A percentile compares a stretch with the other conserved stretches of the same genome.
Evolutionary conservation across 2,797 vertebrate genomes (phyloP).

Genomic region (Anguilla marmorata): DNA sequence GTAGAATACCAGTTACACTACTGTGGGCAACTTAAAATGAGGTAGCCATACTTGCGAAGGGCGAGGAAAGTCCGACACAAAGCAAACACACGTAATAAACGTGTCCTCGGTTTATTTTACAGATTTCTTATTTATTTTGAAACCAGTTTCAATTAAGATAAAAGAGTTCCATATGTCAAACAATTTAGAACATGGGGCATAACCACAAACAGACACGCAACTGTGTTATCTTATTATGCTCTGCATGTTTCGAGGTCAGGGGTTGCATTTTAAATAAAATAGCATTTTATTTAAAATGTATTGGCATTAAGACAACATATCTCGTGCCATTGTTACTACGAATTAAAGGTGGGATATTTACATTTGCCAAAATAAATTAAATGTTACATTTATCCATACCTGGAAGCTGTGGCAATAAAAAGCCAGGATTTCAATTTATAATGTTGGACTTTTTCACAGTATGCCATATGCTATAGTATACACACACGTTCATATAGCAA

Average conservation of each 20-base stretch:
- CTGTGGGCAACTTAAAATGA: not conserved
- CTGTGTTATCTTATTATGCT: not conserved
- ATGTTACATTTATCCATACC: not conserved
- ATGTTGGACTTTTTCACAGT: not conserved
- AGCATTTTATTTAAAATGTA: not conserved
- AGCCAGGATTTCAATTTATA: not conserved
- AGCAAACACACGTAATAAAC: not conserved
- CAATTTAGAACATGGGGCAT: not conserved
- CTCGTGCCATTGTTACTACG: not conserved
- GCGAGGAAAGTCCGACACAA: not conserved
- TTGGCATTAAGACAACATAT: not conserved
- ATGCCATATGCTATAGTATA: not conserved
- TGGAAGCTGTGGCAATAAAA: not conserved
- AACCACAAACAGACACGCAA: not conserved
- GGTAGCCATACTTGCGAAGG: not conserved
- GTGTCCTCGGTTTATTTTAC: not conserved
- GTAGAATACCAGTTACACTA: not conserved
- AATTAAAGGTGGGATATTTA: not conserved
- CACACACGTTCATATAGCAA: not conserved
- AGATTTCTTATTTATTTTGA: not conserved
- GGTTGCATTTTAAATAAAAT: not conserved
- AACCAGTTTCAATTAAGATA: slow-evolving; percentile 19
- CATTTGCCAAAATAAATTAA: not conserved
- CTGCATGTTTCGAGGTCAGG: not conserved
- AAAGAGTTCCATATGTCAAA: not conserved